phyloP scores from a whole-genome alignment of 2,113 vertebrate species.

The Pycnonotus jocosus region DNA sequence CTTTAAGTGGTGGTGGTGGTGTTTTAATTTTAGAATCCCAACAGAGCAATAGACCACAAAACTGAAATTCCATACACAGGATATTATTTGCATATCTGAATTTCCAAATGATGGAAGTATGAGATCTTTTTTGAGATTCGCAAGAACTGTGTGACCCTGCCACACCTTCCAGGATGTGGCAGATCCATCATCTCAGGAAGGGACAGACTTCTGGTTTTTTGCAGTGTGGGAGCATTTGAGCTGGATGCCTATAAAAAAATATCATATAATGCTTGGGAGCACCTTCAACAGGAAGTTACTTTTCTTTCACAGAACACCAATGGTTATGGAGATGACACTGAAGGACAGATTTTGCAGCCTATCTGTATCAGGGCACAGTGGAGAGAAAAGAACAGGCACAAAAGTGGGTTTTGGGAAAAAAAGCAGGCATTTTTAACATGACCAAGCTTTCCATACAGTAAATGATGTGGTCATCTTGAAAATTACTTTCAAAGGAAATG shows the following conservation, averaged over 20 bases:
- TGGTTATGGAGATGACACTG: background rate
- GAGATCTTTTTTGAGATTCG: background rate
- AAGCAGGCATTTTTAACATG: background rate
- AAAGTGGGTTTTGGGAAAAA: background rate
- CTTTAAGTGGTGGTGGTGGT: background rate
- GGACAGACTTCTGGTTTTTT: background rate
- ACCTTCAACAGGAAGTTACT: background rate
- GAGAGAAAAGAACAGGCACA: background rate
- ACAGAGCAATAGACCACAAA: background rate
- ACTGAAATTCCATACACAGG: background rate
- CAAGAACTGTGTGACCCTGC: background rate
- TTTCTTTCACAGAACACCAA: background rate
- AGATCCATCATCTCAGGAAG: background rate
- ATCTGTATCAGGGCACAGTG: background rate
- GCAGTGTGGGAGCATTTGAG: background rate
- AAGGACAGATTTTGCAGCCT: background rate
- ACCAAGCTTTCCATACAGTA: background rate
- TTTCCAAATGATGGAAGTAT: background rate
- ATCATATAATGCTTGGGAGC: background rate
- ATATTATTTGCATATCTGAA: background rate
- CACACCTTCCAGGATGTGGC: background rate
- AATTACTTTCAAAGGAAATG: background rate
- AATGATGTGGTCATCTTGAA: background rate
- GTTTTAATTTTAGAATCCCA: background rate
- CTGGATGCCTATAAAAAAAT: background rate